Conservation (phyloP, 2,888 invertebrate genomes). For the Oscheius sp. region DNA sequence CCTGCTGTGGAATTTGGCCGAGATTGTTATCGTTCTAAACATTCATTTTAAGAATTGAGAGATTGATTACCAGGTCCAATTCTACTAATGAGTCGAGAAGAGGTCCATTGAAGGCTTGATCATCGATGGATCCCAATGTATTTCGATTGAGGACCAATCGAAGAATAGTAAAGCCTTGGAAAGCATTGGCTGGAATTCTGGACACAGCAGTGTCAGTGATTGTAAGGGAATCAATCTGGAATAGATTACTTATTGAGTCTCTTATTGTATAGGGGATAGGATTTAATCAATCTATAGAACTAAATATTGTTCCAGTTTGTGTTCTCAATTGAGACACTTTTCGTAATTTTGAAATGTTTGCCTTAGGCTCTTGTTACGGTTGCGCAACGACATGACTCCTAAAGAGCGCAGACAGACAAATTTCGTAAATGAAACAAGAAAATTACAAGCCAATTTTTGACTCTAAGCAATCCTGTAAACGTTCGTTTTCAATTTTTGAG, state of each 20-base stretch:
- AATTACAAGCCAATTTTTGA: background rate
- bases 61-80: slow-evolving; percentile 56
- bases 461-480: too few relatives aligned
- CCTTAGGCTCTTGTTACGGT: background rate
- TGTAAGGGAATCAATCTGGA: slow-evolving; percentile 69
- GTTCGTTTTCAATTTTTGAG: too few relatives aligned
- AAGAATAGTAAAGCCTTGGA: slow-evolving; percentile 63
- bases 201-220: slow-evolving; percentile 69
- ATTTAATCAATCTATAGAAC: too few relatives aligned
- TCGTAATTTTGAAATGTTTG: background rate
- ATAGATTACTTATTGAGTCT: too few relatives aligned
- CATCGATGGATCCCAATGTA: slow-evolving; percentile 61
- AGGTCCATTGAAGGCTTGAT: slow-evolving; percentile 66
- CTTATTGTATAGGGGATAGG: too few relatives aligned
- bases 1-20: slow-evolving; percentile 62
- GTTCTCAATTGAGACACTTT: too few relatives aligned
- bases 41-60: background rate
- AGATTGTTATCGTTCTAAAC: slow-evolving; percentile 65
- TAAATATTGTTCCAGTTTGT: too few relatives aligned
- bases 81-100: slow-evolving; percentile 67
- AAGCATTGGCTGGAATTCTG: slow-evolving; percentile 65
- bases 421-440: background rate
- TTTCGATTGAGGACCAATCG: slow-evolving; percentile 69
- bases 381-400: background rate
- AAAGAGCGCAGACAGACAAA: background rate